phyloP scores from a whole-genome alignment of 2,888 invertebrate species.

The Andrena bicolor region DNA sequence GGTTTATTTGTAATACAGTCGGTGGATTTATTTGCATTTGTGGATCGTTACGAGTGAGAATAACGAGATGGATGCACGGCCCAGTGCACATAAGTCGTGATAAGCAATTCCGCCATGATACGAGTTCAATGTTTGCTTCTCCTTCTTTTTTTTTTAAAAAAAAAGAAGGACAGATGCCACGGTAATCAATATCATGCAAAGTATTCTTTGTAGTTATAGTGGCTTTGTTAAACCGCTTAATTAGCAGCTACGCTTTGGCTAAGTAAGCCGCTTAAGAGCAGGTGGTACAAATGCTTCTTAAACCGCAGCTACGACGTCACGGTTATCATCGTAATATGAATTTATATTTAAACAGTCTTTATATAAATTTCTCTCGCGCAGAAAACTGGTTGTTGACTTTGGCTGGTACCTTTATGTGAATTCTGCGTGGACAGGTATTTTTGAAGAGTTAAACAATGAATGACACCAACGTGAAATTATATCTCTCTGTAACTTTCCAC shows the following conservation, averaged over 20 bases:
- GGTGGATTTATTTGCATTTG: neutral
- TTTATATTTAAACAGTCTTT: constrained; percentile 41
- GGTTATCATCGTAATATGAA: constrained; percentile 35
- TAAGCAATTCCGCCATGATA: constrained; percentile 5
- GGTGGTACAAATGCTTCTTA: constrained; percentile 57
- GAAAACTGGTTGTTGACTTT: neutral
- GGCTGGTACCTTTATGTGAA: neutral
- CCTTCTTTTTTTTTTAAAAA: too few relatives aligned
- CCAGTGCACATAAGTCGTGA: neutral
- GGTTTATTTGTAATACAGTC: constrained; percentile 2
- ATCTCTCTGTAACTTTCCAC: too few relatives aligned
- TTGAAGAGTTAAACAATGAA: too few relatives aligned
- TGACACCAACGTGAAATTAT: too few relatives aligned
- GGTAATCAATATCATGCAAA: constrained; percentile 25
- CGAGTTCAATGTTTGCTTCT: constrained; percentile 1
- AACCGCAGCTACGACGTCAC: constrained; percentile 43
- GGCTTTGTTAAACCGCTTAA: constrained; percentile 61
- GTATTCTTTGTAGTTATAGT: constrained; percentile 37
- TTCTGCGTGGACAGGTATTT: too few relatives aligned
- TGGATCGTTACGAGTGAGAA: constrained; percentile 4
- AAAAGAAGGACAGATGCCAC: neutral
- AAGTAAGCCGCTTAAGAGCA: constrained; percentile 68
- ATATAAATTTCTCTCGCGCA: constrained; percentile 17
- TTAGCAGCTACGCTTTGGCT: constrained; percentile 60
- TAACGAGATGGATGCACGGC: neutral